phyloP scores from a whole-genome alignment of 2,113 vertebrate genomes.

The Craseonycteris thonglongyai region DNA sequence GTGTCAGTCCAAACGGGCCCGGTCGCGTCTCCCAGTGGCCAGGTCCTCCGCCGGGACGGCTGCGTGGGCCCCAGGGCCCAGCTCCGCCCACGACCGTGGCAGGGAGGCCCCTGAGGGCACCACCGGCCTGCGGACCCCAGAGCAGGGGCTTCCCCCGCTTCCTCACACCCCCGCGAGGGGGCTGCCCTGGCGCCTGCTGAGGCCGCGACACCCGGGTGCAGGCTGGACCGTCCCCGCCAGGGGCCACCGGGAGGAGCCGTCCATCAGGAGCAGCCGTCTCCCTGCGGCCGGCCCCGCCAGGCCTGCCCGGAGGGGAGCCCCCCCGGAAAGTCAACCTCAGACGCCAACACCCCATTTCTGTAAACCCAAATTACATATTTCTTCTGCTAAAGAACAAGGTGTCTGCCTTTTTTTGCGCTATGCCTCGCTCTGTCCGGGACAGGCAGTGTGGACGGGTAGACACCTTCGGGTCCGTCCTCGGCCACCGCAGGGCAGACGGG shows the following conservation, averaged over 20 bases:
- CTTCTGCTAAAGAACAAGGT: conserved; percentile 37
- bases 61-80: fast-evolving
- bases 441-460: neutral
- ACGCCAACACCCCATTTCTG: neutral
- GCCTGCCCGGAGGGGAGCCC: neutral
- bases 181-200: fast-evolving
- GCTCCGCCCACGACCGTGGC: neutral
- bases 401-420: conserved; percentile 11
- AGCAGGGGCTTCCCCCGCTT: fast-evolving
- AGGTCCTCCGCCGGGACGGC: neutral
- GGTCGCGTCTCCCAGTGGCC: fast-evolving
- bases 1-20: fast-evolving
- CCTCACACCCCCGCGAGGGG: neutral
- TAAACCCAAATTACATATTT: conserved; percentile 51
- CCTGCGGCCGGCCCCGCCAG: neutral
- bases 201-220: fast-evolving
- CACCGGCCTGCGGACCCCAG: fast-evolving
- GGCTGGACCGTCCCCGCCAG: fast-evolving
- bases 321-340: neutral
- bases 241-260: fast-evolving
- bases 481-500: neutral
- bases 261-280: fast-evolving
- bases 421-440: neutral
- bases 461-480: fast-evolving
- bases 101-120: neutral